Evolutionary conservation across 2,113 vertebrate species (phyloP).

Genomic region (Ardeotis arabs): DNA sequence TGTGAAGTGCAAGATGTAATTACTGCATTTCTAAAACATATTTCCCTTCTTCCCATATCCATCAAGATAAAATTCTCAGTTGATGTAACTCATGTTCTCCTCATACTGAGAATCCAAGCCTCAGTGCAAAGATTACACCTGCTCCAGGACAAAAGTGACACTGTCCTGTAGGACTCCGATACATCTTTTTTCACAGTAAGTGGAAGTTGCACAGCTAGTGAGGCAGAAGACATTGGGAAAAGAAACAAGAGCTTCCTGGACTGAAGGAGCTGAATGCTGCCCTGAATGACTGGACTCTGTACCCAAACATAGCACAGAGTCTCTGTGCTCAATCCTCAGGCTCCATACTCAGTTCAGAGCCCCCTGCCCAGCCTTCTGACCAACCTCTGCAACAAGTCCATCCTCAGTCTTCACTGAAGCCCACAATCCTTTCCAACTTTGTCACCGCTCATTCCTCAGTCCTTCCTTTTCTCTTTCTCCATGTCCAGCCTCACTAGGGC

Average conservation of each 20-base stretch:
- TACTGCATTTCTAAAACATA: not conserved
- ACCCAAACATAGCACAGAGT: not conserved
- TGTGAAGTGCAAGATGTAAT: not conserved
- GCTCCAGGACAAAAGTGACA: not conserved
- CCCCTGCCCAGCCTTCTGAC: not conserved
- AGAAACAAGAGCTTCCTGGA: not conserved
- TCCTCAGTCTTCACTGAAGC: not conserved
- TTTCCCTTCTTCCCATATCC: not conserved
- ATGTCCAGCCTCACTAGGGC: not conserved
- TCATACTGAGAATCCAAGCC: not conserved
- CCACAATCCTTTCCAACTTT: not conserved
- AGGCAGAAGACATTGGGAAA: not conserved
- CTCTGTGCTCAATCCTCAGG: not conserved
- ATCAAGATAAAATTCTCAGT: not conserved
- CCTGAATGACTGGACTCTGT: not conserved
- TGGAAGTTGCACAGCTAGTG: not conserved
- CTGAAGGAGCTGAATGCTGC: not conserved
- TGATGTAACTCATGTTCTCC: not conserved
- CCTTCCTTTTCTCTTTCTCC: not conserved
- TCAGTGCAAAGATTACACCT: not conserved
- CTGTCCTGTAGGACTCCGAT: not conserved
- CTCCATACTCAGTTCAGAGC: not conserved
- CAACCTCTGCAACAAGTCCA: not conserved
- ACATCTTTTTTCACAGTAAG: not conserved
- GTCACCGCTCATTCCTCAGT: not conserved